Evolutionary conservation across 2,113 vertebrate genomes (phyloP).

Genomic region (Meles meles): DNA sequence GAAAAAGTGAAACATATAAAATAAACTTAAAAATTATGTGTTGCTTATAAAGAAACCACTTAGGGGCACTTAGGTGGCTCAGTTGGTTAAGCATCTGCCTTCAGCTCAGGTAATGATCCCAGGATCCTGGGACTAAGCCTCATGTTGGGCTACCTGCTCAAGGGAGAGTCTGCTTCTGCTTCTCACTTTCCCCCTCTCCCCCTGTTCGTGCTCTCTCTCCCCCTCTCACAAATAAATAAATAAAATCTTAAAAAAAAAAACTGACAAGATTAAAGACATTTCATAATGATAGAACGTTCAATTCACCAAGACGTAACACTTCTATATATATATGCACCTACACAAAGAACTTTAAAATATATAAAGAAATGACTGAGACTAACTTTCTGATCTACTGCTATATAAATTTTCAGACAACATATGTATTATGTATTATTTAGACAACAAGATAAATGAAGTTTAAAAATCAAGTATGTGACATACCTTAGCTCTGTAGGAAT

Average conservation of each 20-base stretch:
- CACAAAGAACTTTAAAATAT: conserved; percentile 3
- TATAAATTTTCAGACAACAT: background rate
- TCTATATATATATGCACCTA: no score
- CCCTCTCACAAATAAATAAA: background rate
- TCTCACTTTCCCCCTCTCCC: no score
- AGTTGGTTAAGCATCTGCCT: no score
- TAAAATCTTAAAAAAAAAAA: background rate
- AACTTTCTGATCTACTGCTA: background rate
- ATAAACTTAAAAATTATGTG: no score
- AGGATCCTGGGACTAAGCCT: no score
- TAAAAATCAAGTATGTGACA: background rate
- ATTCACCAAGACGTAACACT: background rate
- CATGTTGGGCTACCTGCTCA: no score
- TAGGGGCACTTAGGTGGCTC: no score
- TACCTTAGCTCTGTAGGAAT: conserved; percentile 99
- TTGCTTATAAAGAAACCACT: no score
- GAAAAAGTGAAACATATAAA: no score
- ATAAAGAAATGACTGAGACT: background rate
- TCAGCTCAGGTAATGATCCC: no score
- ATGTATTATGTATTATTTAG: background rate
- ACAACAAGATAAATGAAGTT: conserved; percentile 13
- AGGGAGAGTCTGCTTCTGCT: no score
- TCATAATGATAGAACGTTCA: conserved; percentile 1
- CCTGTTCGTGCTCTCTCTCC: background rate
- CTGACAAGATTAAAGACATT: background rate